Percentiles rank a stretch among this genome's conserved stretches.
phyloP scores from a whole-genome alignment of 1,140 invertebrate genomes.

The Hypsibius dujardini region DNA sequence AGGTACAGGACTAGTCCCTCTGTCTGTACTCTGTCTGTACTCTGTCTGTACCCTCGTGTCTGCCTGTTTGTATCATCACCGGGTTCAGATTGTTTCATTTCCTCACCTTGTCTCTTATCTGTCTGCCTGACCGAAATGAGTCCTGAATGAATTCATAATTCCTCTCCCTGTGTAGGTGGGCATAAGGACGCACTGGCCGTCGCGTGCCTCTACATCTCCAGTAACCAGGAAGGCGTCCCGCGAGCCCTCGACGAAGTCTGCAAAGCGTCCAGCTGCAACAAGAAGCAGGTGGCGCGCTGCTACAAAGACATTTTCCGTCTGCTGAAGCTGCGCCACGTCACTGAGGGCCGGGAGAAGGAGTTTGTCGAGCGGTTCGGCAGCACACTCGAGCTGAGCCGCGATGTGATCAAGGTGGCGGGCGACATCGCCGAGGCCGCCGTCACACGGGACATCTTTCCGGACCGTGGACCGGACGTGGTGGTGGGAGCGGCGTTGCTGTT shows the following conservation, averaged over 20 bases:
- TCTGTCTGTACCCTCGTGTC: background rate
- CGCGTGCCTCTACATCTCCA: background rate
- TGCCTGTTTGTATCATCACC: too few relatives aligned
- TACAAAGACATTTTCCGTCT: background rate
- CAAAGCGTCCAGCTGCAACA: background rate
- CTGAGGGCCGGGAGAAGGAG: background rate
- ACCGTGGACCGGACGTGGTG: background rate
- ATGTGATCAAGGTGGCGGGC: background rate
- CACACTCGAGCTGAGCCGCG: background rate
- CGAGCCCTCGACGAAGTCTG: background rate
- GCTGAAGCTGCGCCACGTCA: background rate
- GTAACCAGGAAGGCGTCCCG: background rate
- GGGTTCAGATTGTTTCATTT: too few relatives aligned
- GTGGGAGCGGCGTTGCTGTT: background rate
- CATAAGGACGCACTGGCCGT: conserved; percentile 11
- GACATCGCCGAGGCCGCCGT: background rate
- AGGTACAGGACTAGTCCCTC: background rate
- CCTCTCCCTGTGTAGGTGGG: background rate
- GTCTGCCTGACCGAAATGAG: too few relatives aligned
- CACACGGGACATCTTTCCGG: background rate
- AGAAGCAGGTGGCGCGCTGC: background rate
- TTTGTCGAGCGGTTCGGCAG: background rate
- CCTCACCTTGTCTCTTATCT: too few relatives aligned
- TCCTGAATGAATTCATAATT: too few relatives aligned
- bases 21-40: background rate